Evolutionary conservation across 2,113 vertebrate species (phyloP).

Genomic region (Megaceryle torquata): DNA sequence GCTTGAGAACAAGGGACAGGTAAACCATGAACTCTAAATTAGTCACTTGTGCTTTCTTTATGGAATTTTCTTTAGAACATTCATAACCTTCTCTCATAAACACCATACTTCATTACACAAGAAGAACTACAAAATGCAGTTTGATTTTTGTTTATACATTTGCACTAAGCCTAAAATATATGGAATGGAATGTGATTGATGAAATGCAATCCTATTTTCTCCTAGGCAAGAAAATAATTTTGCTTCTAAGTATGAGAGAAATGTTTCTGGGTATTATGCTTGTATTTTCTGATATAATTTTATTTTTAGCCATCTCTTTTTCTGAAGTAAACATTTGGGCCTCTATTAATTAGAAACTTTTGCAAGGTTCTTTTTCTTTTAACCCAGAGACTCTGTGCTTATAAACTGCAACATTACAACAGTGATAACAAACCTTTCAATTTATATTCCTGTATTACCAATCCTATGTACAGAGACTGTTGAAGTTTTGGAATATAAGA

Average conservation of each 20-base stretch:
- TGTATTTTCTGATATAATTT: constrained; percentile 8
- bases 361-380: neutral
- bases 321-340: constrained; percentile 28
- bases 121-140: neutral
- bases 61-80: neutral
- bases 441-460: constrained; percentile 4
- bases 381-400: neutral
- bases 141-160: neutral
- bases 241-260: neutral
- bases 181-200: neutral
- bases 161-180: constrained; percentile 5
- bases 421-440: constrained; percentile 1
- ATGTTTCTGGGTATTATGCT: neutral
- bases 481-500: constrained; percentile 12
- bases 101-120: neutral
- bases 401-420: constrained; percentile 23
- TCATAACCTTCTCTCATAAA: neutral
- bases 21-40: neutral
- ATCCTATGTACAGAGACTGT: neutral
- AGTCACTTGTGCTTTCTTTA: neutral
- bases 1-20: neutral
- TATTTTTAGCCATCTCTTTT: constrained; percentile 39
- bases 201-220: constrained; percentile 35
- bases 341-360: neutral
- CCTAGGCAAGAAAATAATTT: constrained; percentile 12